Conservation (phyloP, 2,113 vertebrate genomes). For the Hydrochoerus hydrochaeris region DNA sequence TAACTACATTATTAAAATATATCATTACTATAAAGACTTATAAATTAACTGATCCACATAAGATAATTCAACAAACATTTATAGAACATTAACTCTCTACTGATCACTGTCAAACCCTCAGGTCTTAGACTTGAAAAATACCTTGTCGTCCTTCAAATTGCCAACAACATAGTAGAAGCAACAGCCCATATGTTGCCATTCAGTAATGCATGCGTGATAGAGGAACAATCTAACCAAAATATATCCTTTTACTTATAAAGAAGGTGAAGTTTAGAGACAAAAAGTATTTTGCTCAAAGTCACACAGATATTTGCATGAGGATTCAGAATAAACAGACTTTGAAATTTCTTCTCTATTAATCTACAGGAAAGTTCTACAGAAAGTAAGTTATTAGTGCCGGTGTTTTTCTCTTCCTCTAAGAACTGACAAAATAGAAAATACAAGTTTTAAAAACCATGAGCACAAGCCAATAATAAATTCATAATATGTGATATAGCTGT, state of each 20-base stretch:
- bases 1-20: background rate
- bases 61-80: background rate
- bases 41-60: background rate
- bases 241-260: background rate
- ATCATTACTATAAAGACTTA: background rate
- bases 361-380: background rate
- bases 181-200: background rate
- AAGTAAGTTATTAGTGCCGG: background rate
- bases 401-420: background rate
- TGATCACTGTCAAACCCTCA: background rate
- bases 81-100: background rate
- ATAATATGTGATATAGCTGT: too few relatives aligned
- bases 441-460: background rate
- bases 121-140: background rate
- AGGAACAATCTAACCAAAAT: background rate
- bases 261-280: background rate
- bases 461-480: background rate
- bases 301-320: background rate
- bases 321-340: background rate
- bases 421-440: background rate
- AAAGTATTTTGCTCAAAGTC: background rate
- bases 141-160: background rate
- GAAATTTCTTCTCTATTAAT: background rate
- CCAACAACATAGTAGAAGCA: background rate
- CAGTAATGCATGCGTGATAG: too few relatives aligned